Conservation (phyloP, 2,888 invertebrate genomes). For the Unio delphinus region DNA sequence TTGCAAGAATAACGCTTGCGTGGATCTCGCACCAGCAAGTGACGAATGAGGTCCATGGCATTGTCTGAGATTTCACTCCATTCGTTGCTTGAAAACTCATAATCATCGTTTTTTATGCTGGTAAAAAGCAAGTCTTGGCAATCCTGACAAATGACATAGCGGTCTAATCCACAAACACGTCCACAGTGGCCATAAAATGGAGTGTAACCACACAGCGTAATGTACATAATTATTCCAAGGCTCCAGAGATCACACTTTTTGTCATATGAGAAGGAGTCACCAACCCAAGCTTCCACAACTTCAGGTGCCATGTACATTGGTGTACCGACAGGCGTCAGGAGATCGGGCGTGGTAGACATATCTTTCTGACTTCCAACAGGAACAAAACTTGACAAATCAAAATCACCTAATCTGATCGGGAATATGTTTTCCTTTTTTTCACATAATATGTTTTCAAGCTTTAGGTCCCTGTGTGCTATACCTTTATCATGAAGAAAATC, state of each 20-base stretch:
- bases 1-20: too few species aligned
- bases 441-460: constrained; percentile 98
- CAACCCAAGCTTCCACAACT: constrained; percentile 93
- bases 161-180: constrained; percentile 94
- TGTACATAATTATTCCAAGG: constrained; percentile 91
- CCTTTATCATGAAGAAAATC: constrained; percentile 79
- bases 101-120: constrained; percentile 85
- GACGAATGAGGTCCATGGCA: too few species aligned
- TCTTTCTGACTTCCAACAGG: constrained; percentile 71
- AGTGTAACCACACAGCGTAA: constrained; percentile 95
- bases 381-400: constrained; percentile 96
- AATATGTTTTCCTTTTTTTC: constrained; percentile 84
- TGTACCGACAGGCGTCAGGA: constrained; percentile 74
- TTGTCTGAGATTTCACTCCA: constrained; percentile 87
- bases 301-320: constrained; percentile 78
- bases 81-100: constrained; percentile 87
- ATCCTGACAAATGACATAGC: constrained; percentile 90
- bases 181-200: constrained; percentile 98
- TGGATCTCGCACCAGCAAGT: too few species aligned
- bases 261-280: constrained; percentile 85
- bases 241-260: constrained; percentile 99
- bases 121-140: constrained; percentile 88
- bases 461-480: constrained; percentile 91
- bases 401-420: constrained; percentile 98
- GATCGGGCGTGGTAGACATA: constrained; percentile 45